phyloP scores from a whole-genome alignment of 2,888 invertebrate genomes.

The Nesidiocoris tenuis region DNA sequence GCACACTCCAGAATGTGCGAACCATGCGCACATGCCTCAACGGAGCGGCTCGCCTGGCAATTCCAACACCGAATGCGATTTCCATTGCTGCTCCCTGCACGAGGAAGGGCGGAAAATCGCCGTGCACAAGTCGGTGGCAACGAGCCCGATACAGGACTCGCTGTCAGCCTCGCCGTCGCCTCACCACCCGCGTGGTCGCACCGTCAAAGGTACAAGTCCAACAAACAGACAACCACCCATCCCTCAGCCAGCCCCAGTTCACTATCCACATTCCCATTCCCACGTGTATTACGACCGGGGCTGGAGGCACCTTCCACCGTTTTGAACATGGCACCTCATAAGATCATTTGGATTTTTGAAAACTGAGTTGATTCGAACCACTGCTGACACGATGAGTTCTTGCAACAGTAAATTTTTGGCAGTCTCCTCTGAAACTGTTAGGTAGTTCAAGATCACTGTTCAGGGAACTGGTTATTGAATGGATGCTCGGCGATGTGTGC shows the following conservation, averaged over 20 bases:
- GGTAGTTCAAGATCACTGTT: too few species aligned
- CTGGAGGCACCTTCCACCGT: neutral
- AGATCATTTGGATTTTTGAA: neutral
- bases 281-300: neutral
- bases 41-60: constrained; percentile 62
- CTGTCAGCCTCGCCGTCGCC: constrained; percentile 51
- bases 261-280: constrained; percentile 2
- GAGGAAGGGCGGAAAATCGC: constrained; percentile 89
- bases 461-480: too few species aligned
- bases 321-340: neutral
- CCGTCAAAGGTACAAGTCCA: constrained; percentile 27
- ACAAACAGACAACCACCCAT: neutral
- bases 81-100: constrained; percentile 92
- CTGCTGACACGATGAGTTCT: too few species aligned
- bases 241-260: neutral
- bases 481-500: too few species aligned
- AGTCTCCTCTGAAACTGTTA: too few species aligned
- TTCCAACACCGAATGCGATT: constrained; percentile 77
- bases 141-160: constrained; percentile 76
- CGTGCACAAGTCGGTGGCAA: constrained; percentile 88
- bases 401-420: too few species aligned
- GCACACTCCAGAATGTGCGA: constrained; percentile 78
- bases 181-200: constrained; percentile 52
- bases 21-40: constrained; percentile 63
- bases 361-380: neutral